Evolutionary conservation across 2,113 vertebrate genomes (phyloP), one percentile per base, ranked within the genome.

Genomic region (Capricornis sumatraensis): DNA sequence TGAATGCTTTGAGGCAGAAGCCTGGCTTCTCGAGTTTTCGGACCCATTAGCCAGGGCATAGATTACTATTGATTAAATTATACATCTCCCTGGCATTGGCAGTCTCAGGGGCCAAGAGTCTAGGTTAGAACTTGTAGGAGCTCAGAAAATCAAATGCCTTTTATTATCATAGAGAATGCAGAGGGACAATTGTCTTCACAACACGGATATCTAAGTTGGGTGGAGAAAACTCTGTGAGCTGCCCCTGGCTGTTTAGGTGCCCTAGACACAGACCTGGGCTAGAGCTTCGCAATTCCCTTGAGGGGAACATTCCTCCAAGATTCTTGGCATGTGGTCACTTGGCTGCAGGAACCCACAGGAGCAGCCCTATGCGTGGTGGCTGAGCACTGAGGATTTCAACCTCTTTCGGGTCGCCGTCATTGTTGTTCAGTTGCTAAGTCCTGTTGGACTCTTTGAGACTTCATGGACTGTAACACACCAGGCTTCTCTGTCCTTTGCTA

Each of bases 11-110:
- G 33, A 97, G 93, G 97, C 98, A 97, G 99, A 98, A 99, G 98
- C 97, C 84, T 97, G 98, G 97, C 98, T 99, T 91, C 97, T 97
- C 94, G 74, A 99, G 98, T 98, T 99, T 98, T 98, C 62, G 60
- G 98, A 99, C 97, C 98, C 98, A 99, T 99, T 99, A 99, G 98
- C 98, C 98, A 97, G 98, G 98, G 97, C 98, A 94, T 96, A 98
- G 99, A 96, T 98, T 79, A 95, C 98, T 98, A 99, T 99, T 98
- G 99, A 99, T 90, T 95, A 97, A 96, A 95, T 96, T 87, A 95
- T 96, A 47, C 86, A 52, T 94, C 91, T 94, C 90, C 64, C 60
- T 60, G 2, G 71, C 86, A n/a, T 17, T 95, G 95, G 36, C 64
- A 92, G 87, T 89, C 96, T 58, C 52, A 57, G 81, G 82, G 94